Evolutionary conservation across 2,797 vertebrate genomes (phyloP).

Genomic region (Notoglanidium macrostoma): DNA sequence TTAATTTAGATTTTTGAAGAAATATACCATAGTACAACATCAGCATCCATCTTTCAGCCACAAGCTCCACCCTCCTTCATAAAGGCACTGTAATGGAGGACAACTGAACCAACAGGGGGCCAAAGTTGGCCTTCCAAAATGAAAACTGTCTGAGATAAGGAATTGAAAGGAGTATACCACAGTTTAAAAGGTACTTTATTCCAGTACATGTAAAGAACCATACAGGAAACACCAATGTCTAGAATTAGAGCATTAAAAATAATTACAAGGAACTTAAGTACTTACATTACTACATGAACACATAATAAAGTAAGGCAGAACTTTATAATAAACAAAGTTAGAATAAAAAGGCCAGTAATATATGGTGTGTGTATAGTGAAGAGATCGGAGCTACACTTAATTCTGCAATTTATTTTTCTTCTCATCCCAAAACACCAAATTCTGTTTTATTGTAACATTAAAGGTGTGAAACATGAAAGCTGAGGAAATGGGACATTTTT

Average conservation of each 20-base stretch:
- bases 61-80: not conserved
- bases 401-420: not conserved
- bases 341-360: not conserved
- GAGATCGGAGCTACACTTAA: not conserved
- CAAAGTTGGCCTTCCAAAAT: not conserved
- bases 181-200: conserved; percentile 19
- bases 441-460: not conserved
- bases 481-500: not conserved
- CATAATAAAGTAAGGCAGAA: not conserved
- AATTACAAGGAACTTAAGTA: not conserved
- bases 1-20: not conserved
- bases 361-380: not conserved
- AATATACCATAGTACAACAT: not conserved
- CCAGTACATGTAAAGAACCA: not conserved
- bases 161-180: not conserved
- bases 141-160: not conserved
- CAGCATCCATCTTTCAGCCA: not conserved
- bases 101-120: not conserved
- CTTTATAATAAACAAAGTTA: not conserved
- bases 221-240: not conserved
- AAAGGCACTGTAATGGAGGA: not conserved
- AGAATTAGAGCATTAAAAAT: not conserved
- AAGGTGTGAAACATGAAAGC: not conserved
- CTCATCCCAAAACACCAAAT: not conserved
- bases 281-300: not conserved